Evolutionary conservation across 2,113 vertebrate species (phyloP).

Genomic region (Peucedramus taeniatus): DNA sequence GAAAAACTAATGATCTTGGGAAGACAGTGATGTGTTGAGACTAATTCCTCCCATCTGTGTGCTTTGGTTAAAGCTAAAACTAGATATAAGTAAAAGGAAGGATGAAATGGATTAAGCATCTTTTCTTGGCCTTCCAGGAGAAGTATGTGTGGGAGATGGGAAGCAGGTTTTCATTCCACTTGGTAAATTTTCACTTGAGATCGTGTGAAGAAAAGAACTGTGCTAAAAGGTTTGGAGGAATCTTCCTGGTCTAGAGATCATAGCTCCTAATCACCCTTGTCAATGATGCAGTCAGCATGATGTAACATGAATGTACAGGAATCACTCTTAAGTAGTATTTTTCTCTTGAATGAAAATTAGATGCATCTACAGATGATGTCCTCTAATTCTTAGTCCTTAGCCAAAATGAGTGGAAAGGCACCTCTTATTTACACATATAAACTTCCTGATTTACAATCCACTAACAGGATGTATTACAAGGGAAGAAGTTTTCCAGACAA

Average conservation of each 20-base stretch:
- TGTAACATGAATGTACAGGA: neutral
- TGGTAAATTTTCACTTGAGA: neutral
- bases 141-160: neutral
- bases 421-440: neutral
- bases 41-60: neutral
- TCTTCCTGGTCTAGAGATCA: neutral
- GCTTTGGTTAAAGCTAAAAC: constrained; percentile 3
- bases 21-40: neutral
- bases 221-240: neutral
- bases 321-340: neutral
- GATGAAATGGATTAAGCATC: neutral
- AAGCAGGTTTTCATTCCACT: neutral
- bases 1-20: neutral
- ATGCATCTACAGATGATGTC: neutral
- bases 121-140: neutral
- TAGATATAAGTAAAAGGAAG: constrained; percentile 4
- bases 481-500: constrained; percentile 18
- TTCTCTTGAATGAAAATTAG: neutral
- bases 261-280: neutral
- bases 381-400: neutral
- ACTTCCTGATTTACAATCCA: constrained; percentile 34
- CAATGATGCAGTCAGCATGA: neutral
- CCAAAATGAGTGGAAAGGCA: neutral
- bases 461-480: neutral
- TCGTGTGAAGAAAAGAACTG: neutral